Evolutionary conservation across 2,888 invertebrate species (phyloP), one percentile per base, ranked within the genome.

Genomic region (Thyatira batis): DNA sequence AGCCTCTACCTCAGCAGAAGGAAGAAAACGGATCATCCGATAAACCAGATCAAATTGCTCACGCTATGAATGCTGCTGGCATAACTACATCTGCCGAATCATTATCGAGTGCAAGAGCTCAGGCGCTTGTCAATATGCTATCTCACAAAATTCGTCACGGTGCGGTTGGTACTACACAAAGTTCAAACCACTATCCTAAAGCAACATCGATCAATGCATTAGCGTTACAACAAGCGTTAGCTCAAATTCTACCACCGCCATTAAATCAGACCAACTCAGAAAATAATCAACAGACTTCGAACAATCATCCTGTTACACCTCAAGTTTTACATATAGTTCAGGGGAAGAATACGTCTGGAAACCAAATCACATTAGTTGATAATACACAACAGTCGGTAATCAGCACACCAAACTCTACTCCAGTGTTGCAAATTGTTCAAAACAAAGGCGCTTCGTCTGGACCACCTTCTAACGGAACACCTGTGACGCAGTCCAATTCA

Each of bases 301-400:
- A 73, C 58, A 56, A 74, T 20, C 67, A 74, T 20, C 67, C 73
- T 17, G 67, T 74, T 1, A 64, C 78, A 9, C 79, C 88, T 1
- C 92, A 90, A 76, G 85, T 92, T 44, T 73, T 92, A 43, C 92
- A 92, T 69, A 89, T 92, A 50, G 87, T 92, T 0, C 92, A 92
- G 79, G 88, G 90, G 0, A 92, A 92, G 67, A 87, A 83, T 70
- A 65, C 81, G 33, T 67, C 82, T n/a, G 82, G 85, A 13, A 88
- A 85, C 56, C 88, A 89, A 66, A 83, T 89, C 8, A 84, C 89
- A 6, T 66, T 89, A 25, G 78, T 89, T n/a, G 90, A 91, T 52
- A 89, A 82, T 63, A 62, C 76, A 3, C 89, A 89, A 51, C 86
- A 85, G 58, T 85, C 90, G 3, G 87, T 91, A 9, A 86, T 92